These are phyloP conservation scores for Otus sunia DNA, from an alignment of 2,113 vertebrate genomes.

Conservation along the genomic window DNA sequence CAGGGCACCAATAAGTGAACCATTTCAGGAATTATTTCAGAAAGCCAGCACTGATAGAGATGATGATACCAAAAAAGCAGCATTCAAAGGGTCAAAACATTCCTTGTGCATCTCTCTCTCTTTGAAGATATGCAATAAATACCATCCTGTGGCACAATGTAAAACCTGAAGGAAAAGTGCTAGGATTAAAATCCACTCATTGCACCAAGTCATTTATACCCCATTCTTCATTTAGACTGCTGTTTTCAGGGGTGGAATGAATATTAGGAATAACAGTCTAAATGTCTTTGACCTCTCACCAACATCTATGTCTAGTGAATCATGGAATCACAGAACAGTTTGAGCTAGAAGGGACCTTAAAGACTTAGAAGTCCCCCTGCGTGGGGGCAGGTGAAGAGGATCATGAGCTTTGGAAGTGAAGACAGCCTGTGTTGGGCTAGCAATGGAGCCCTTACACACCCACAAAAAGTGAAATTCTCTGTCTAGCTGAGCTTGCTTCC, in stretches of 20 bases:
- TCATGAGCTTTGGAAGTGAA: not conserved
- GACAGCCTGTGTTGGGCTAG: not conserved
- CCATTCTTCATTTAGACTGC: not conserved
- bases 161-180: not conserved
- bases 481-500: not conserved
- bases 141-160: not conserved
- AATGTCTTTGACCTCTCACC: not conserved
- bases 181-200: not conserved
- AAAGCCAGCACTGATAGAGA: not conserved
- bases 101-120: not conserved
- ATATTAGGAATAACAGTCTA: not conserved
- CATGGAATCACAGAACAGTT: too few species aligned
- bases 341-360: too few species aligned
- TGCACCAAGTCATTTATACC: not conserved
- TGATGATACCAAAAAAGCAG: not conserved
- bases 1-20: not conserved
- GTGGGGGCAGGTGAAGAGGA: not conserved
- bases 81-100: not conserved
- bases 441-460: rapidly evolving
- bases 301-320: not conserved
- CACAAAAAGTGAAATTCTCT: not conserved
- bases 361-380: not conserved
- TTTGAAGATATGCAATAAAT: not conserved
- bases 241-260: not conserved
- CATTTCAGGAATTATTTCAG: not conserved